A percentile compares a stretch with the other conserved stretches of the same genome.
Evolutionary conservation across 2,113 vertebrate genomes (phyloP).

Genomic region (Rhizomys pruinosus): DNA sequence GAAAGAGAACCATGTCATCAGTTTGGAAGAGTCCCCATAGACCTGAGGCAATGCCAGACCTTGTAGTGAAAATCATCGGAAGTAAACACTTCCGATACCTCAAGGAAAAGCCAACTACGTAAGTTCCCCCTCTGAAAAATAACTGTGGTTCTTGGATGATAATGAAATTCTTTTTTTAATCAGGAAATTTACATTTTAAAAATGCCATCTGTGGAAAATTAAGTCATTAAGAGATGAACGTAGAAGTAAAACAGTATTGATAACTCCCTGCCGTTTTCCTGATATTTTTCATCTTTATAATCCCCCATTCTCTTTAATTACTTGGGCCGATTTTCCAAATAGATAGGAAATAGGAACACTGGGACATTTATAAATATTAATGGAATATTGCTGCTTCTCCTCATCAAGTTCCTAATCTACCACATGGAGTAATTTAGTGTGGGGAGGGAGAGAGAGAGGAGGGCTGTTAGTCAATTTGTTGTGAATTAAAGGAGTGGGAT

Average conservation of each 20-base stretch:
- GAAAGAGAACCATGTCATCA: conserved; percentile 52
- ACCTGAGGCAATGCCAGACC: conserved; percentile 59
- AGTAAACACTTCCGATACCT: conserved; percentile 70
- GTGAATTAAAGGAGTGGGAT: conserved; percentile 62
- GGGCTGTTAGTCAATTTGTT: conserved; percentile 59
- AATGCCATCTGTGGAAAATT: conserved; percentile 49
- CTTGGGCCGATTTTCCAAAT: conserved; percentile 58
- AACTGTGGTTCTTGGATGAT: conserved; percentile 30
- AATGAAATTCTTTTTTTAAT: conserved; percentile 54
- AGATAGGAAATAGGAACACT: conserved; percentile 54
- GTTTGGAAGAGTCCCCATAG: neutral
- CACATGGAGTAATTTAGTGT: conserved; percentile 50
- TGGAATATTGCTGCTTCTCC: conserved; percentile 48
- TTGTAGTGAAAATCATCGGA: conserved; percentile 72
- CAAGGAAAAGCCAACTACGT: conserved; percentile 64
- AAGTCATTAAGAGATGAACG: conserved; percentile 63
- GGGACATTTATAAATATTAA: conserved; percentile 71
- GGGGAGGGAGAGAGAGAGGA: neutral
- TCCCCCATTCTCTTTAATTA: conserved; percentile 66
- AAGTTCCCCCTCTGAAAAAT: conserved; percentile 68
- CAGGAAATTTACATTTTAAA: conserved; percentile 62
- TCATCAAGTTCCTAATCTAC: conserved; percentile 47
- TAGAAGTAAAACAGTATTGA: conserved; percentile 43
- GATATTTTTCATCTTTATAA: conserved; percentile 71
- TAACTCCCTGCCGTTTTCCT: conserved; percentile 48